Evolutionary conservation across 2,113 vertebrate genomes (phyloP), one percentile per base, ranked within the genome.

Genomic region (Nettapus auritus): DNA sequence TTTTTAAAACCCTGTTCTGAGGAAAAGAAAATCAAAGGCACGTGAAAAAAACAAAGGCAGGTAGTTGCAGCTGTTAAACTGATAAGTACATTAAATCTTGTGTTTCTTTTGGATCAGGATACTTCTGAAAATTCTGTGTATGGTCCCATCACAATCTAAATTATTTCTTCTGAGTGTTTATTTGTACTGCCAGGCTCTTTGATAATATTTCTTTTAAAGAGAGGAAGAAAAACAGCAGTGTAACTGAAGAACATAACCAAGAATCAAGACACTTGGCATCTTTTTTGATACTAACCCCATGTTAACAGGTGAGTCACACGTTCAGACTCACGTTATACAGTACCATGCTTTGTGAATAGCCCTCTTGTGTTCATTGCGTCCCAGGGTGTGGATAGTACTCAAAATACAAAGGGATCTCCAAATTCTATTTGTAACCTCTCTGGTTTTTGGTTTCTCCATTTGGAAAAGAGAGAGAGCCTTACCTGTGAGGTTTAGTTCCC

Each of bases 401-500:
- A 33, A 31, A 86, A 87, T 36, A 91, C 78, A 95, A 85, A 88
- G 17, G 21, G 23, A 5, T 42, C 46, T 75, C 76, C n/a, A 46
- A 77, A 86, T 63, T 88, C 69, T 60, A 3, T 71, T 67, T 92
- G 52, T 29, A 63, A 67, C 5, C 9, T 5, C 25, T 46, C 74
- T 23, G 73, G 88, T 1, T 75, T 95, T 89, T 22, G 7, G 42
- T 93, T 97, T 94, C 89, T 80, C 20, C 42, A 59, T 0, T 0
- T 67, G 50, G 67, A 90, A 89, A 77, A 80, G 40, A 57, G 13
- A 73, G 64, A 66, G 70, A 91, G 67, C 26, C 36, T 95, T 82
- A 59, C 20, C 18, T 59, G 56, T 0, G 0, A 75, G 22, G 11
- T 68, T 94, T 71, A 68, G 67, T 67, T 70, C 38, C 33, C 19